Base-by-base conservation (phyloP, 2,113 vertebrate genomes). In the Albula goreensis region DNA sequence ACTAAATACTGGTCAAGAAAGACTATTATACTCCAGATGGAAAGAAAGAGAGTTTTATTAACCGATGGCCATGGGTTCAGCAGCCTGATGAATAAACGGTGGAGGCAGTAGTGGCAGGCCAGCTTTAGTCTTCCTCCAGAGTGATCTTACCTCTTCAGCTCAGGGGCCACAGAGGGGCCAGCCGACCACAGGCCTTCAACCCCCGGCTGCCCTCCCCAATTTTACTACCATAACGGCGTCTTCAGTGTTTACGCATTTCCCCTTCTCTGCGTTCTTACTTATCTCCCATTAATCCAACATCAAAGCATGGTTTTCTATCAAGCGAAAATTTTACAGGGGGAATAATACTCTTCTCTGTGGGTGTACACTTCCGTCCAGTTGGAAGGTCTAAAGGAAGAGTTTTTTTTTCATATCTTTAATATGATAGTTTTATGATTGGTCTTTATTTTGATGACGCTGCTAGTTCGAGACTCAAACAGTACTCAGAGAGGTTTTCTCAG, bases 1-100 rank as follows among this genome's bases (percentile, higher is more conserved):
- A 95, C 91, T 95, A 96, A 95, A 96, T 92, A 92, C 91, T 95
- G 94, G 94, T 95, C 93, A 95, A 94, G 93, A 92, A 90, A 89
- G 89, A 90, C 91, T 92, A 93, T 95, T 95, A 93, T 95, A 92
- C 92, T 89, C 80, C 77, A 89, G 86, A 90, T 94, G 93, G 94
- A 94, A 93, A 91, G 94, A 94, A 92, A 92, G 93, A 92, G 93
- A 92, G 92, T 93, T 94, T 93, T 93, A 94, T 93, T 95, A 94
- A 93, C 91, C 88, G 92, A 93, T 94, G 93, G 93, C 92, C 85
- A 88, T 94, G 92, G 94, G 92, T 89, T 95, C 88, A 95, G 94
- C 91, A 86, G 92, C 87, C 90, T 91, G 85, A 89, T 90, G 93
- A 93, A 87, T 87, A 78, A 86, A 78, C 85, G 86, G 83, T 86